These are phyloP conservation scores for Coelopa pilipes DNA, from an alignment of 2,888 invertebrate species.

Conservation along the genomic window DNA sequence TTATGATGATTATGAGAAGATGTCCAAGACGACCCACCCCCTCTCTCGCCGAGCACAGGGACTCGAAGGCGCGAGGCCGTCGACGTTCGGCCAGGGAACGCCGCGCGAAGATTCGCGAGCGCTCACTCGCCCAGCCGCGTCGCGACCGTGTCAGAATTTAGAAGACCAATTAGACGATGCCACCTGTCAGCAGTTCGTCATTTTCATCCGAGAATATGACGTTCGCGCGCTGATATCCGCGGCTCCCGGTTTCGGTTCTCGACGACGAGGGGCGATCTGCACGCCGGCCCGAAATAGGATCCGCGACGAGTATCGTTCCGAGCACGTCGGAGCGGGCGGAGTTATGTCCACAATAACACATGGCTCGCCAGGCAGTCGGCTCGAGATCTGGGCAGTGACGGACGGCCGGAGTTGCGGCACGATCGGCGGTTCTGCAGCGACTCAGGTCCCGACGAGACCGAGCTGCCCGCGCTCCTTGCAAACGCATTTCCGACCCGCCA, in stretches of 20 bases:
- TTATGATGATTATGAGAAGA: conserved; percentile 56
- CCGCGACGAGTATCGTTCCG: not conserved
- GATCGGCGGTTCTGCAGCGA: too few species aligned
- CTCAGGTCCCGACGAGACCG: too few species aligned
- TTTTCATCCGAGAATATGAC: conserved; percentile 58
- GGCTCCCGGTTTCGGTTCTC: conserved; percentile 33
- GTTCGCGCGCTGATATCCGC: conserved; percentile 44
- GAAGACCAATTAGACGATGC: conserved; percentile 67
- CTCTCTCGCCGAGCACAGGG: too few species aligned
- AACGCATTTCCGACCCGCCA: conserved; percentile 7
- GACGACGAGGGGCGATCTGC: not conserved
- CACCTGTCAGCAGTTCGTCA: conserved; percentile 69
- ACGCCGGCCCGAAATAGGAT: conserved; percentile 15
- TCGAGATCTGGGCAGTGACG: not conserved
- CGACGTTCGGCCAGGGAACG: conserved; percentile 13
- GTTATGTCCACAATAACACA: conserved; percentile 33
- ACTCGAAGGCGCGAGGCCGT: conserved; percentile 19
- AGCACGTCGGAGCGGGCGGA: not conserved
- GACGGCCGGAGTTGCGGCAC: too few species aligned
- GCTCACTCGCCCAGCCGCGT: not conserved
- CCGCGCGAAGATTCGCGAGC: not conserved
- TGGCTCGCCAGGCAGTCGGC: conserved; percentile 12
- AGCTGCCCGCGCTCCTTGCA: not conserved
- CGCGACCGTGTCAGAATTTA: conserved; percentile 55
- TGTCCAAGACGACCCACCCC: not conserved